These are phyloP conservation scores for Drosophila borborema DNA, from an alignment of 2,888 invertebrate species.

Conservation along the genomic window DNA sequence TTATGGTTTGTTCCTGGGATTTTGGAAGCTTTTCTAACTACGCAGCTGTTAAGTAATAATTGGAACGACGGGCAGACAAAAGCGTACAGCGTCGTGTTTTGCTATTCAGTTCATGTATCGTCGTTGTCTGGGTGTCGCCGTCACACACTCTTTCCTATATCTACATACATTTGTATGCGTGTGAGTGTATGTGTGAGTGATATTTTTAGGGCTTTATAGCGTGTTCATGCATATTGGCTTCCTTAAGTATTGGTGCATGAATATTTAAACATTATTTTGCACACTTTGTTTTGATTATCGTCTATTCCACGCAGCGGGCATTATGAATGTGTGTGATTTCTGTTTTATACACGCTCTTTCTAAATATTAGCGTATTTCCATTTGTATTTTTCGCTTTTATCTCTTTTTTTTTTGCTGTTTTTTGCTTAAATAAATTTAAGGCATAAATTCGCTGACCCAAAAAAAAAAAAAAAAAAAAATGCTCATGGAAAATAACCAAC, in stretches of 20 bases:
- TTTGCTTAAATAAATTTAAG: slow-evolving; percentile 29
- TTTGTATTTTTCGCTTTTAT: slow-evolving; percentile 10
- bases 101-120: slow-evolving; percentile 13
- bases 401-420: slow-evolving; percentile 1
- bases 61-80: slow-evolving; percentile 49
- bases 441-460: slow-evolving; percentile 61
- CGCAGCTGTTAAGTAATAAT: slow-evolving; percentile 41
- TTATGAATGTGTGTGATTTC: slow-evolving; percentile 26
- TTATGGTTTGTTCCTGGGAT: slow-evolving; percentile 8
- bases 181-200: neutral
- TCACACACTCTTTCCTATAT: slow-evolving; percentile 7
- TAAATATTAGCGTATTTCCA: slow-evolving; percentile 56
- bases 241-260: slow-evolving; percentile 23
- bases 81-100: slow-evolving; percentile 19
- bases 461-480: slow-evolving; percentile 30
- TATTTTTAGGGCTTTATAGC: slow-evolving; percentile 46
- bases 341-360: slow-evolving; percentile 68
- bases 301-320: slow-evolving; percentile 32
- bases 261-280: slow-evolving; percentile 58
- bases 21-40: slow-evolving; percentile 21
- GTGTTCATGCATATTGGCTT: slow-evolving; percentile 11
- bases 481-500: slow-evolving; percentile 64
- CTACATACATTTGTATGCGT: neutral
- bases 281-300: slow-evolving; percentile 67
- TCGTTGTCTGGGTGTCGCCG: slow-evolving; percentile 5